Base-by-base conservation (phyloP, 2,888 invertebrate species). In the Phlogophora meticulosa region DNA sequence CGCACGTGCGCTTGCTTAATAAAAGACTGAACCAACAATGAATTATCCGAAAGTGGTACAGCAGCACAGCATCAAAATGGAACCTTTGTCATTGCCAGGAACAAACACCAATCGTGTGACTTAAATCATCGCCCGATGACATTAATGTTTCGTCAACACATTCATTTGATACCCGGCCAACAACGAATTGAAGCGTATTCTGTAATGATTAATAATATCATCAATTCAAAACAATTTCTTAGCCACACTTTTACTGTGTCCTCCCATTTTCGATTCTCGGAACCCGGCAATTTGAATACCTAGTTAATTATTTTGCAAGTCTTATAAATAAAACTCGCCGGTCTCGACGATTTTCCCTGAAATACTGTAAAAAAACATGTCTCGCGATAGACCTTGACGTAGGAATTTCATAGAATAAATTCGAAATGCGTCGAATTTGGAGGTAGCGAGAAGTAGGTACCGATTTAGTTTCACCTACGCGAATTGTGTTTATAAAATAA, bases 131-230 rank as follows among this genome's bases (percentile, higher is more conserved):
- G 38, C 62, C 3, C 60, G 73, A 74, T 62, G 82, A 80, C 70
- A 60, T 52, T 53, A 61, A 64, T 38, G 58, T 74, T 56, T 64
- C 64, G 45, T 64, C 76, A 72, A 69, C 71, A 59, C 52, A 24
- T 51, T 52, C 60, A 69, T 74, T 84, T 87, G 86, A 84, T 78
- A 72, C 70, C 40, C 45, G 22, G 83, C 84, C 85, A 86, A 86
- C 34, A 45, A 60, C 11, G 67, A 82, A 82, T 83, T 81, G 76
- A 83, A 80, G 84, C 72, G 72, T 69, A 59, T 81, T 80, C 75
- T 72, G 42, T 72, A 68, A 78, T 81, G 81, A 85, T 82, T 84
- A 79, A 83, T 79, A 74, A 64, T 58, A 43, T 69, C 72, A 84
- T 81, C 80, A 78, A 80, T 80, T 78, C 28, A 28, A 5, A n/a